These are phyloP conservation scores for Osmoderma eremita DNA, from an alignment of 2,888 invertebrate species.

Conservation along the genomic window DNA sequence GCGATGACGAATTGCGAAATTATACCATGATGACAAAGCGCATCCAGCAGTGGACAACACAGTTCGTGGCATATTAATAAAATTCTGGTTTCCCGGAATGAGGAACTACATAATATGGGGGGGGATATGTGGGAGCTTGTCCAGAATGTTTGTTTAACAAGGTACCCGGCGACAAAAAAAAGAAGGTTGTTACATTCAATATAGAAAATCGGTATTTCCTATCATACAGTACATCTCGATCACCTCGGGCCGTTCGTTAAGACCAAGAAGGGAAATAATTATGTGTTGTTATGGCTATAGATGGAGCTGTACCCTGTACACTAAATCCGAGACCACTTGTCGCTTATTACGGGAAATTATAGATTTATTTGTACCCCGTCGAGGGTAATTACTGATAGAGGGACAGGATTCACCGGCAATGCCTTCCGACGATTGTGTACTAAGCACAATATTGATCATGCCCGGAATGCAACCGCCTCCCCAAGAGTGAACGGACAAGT, in stretches of 20 bases:
- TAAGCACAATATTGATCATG: background rate
- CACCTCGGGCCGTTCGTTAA: constrained; percentile 19
- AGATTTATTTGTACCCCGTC: background rate
- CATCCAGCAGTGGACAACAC: too few species aligned
- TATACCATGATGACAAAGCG: too few species aligned
- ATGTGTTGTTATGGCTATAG: constrained; percentile 7
- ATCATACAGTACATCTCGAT: constrained; percentile 23
- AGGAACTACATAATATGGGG: too few species aligned
- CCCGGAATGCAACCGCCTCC: constrained; percentile 26
- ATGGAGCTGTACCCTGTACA: background rate
- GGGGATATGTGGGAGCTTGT: background rate
- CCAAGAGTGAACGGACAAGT: constrained; percentile 29
- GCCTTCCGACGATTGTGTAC: too few species aligned
- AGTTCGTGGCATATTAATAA: background rate
- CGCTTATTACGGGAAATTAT: background rate
- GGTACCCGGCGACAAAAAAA: background rate
- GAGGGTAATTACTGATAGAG: background rate
- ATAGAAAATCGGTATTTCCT: constrained; percentile 45
- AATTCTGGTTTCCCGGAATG: background rate
- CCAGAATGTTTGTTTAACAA: background rate
- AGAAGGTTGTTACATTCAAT: constrained; percentile 48
- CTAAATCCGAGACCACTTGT: too few species aligned
- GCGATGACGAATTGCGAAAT: too few species aligned
- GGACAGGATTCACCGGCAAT: background rate
- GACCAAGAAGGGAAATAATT: background rate